These are phyloP conservation scores for Nephrotoma guestfalica DNA, from an alignment of 2,888 invertebrate species.

Conservation along the genomic window DNA sequence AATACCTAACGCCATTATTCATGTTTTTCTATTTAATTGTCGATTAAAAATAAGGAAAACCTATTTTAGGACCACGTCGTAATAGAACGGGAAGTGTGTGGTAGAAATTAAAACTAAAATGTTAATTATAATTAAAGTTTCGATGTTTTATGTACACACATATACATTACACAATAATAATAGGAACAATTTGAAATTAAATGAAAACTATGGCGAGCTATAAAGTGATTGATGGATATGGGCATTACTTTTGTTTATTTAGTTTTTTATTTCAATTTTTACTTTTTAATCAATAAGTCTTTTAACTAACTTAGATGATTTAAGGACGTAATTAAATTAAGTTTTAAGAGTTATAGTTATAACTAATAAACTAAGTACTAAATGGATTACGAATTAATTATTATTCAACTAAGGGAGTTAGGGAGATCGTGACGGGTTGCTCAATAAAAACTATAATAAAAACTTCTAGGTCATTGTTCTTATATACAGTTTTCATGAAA, in stretches of 20 bases:
- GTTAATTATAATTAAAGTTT: neutral
- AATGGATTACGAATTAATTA: neutral
- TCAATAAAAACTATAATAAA: too few species aligned
- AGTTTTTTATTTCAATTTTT: neutral
- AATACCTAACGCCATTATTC: neutral
- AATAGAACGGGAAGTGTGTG: neutral
- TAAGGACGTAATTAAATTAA: neutral
- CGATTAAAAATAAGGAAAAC: neutral
- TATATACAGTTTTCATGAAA: too few species aligned
- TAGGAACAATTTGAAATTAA: neutral
- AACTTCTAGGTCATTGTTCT: too few species aligned
- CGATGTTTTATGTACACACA: neutral
- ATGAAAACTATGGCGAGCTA: neutral
- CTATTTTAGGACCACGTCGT: neutral
- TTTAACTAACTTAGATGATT: neutral
- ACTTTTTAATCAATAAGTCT: neutral
- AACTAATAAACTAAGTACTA: neutral
- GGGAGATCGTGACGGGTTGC: too few species aligned
- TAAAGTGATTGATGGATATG: neutral
- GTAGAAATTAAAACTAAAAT: neutral
- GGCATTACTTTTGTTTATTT: neutral
- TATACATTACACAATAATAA: neutral
- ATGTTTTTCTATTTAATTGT: neutral
- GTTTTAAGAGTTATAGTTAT: neutral
- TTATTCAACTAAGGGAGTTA: neutral